Evolutionary conservation across 2,797 vertebrate genomes (phyloP).

Genomic region (Sebastiscus tertius): DNA sequence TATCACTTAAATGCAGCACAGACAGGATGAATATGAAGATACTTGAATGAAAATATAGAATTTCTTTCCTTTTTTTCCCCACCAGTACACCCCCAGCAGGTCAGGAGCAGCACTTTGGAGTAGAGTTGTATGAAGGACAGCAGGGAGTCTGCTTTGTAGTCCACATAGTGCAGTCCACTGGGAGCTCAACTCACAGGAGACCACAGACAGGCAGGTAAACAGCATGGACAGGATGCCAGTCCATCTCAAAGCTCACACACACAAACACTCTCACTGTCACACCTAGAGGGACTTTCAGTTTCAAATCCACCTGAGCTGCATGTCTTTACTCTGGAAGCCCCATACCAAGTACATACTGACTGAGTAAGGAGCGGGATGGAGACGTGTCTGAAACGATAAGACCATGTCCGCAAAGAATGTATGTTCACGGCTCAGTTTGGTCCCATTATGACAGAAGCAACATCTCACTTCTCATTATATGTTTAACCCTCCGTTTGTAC

Average conservation of each 20-base stretch:
- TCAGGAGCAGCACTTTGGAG: background rate
- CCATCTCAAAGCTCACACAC: background rate
- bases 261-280: background rate
- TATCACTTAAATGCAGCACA: background rate
- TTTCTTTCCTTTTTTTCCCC: background rate
- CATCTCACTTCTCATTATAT: background rate
- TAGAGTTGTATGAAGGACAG: background rate
- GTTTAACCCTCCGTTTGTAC: background rate
- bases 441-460: background rate
- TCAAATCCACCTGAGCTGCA: background rate
- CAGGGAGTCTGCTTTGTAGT: slow-evolving; percentile 8
- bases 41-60: background rate
- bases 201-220: background rate
- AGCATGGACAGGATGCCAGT: background rate
- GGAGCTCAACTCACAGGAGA: background rate
- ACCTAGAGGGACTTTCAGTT: background rate
- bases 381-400: background rate
- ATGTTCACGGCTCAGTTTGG: background rate
- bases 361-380: background rate
- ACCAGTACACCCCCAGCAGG: background rate
- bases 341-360: background rate
- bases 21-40: background rate
- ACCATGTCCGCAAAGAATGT: background rate
- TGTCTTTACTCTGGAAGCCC: background rate
- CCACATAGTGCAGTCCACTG: background rate